Conservation (phyloP, 2,113 vertebrate species). For the Nannospalax galili region DNA sequence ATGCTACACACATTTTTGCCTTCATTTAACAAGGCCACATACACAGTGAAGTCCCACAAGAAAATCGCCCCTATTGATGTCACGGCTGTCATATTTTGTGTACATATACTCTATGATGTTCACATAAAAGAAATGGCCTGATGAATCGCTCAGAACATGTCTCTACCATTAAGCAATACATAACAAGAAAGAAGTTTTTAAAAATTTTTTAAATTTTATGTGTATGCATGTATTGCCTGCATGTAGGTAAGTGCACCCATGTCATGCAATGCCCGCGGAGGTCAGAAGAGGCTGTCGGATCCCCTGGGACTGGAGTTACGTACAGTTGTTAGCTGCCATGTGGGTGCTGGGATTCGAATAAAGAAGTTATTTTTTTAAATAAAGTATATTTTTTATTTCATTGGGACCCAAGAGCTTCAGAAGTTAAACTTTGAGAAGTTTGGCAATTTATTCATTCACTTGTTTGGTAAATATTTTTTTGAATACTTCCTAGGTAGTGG, state of each 20-base stretch:
- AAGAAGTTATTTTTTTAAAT: constrained; percentile 28
- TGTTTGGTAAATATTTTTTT: not conserved
- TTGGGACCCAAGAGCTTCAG: not conserved
- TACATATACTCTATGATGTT: not conserved
- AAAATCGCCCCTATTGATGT: not conserved
- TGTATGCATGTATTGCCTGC: no score
- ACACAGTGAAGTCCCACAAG: accelerated
- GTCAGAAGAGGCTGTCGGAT: no score
- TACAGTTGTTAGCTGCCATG: no score
- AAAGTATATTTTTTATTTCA: constrained; percentile 32
- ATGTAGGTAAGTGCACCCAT: no score
- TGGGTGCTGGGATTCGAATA: no score
- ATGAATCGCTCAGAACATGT: not conserved
- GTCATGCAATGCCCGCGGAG: no score
- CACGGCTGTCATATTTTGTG: not conserved
- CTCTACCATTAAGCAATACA: not conserved
- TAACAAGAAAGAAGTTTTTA: not conserved
- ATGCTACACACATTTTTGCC: not conserved
- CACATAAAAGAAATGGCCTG: not conserved
- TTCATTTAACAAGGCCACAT: not conserved
- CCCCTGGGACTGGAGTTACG: no score
- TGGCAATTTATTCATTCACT: not conserved
- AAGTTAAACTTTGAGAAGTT: not conserved
- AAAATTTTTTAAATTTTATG: constrained; percentile 47
- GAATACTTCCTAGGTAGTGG: not conserved